These are phyloP conservation scores for Xanthia icteritia DNA, from an alignment of 2,888 invertebrate species.

Conservation along the genomic window DNA sequence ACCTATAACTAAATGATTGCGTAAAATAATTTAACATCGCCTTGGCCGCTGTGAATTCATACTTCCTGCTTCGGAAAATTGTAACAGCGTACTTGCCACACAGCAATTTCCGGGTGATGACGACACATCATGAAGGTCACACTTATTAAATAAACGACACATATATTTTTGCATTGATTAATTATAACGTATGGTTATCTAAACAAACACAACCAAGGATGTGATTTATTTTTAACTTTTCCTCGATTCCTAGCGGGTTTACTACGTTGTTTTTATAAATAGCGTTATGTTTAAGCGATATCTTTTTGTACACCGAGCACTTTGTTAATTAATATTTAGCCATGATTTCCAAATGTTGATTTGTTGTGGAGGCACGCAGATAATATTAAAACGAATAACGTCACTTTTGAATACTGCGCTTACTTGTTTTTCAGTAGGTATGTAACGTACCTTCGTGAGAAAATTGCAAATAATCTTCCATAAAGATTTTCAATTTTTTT, in stretches of 20 bases:
- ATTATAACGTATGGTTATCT: slow-evolving; percentile 63
- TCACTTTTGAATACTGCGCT: neutral
- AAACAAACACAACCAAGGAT: slow-evolving; percentile 56
- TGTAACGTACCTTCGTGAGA: neutral
- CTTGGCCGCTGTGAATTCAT: slow-evolving; percentile 82
- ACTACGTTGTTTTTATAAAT: neutral
- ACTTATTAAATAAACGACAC: slow-evolving; percentile 76
- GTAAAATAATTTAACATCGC: slow-evolving; percentile 84
- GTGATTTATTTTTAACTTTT: slow-evolving; percentile 22
- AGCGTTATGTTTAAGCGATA: neutral
- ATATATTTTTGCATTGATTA: slow-evolving; percentile 75
- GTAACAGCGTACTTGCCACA: slow-evolving; percentile 84
- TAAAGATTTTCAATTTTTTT: neutral
- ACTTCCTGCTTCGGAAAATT: slow-evolving; percentile 89
- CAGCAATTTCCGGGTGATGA: slow-evolving; percentile 87
- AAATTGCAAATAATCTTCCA: neutral
- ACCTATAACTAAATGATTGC: slow-evolving; percentile 70
- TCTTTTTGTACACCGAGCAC: neutral
- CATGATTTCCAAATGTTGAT: neutral
- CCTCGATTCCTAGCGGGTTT: neutral
- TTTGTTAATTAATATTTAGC: neutral
- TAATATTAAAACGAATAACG: neutral
- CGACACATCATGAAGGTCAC: slow-evolving; percentile 82
- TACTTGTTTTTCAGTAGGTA: neutral
- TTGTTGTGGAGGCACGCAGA: neutral